Conservation (phyloP, 2,888 invertebrate species). For the Lasius fuliginosus region DNA sequence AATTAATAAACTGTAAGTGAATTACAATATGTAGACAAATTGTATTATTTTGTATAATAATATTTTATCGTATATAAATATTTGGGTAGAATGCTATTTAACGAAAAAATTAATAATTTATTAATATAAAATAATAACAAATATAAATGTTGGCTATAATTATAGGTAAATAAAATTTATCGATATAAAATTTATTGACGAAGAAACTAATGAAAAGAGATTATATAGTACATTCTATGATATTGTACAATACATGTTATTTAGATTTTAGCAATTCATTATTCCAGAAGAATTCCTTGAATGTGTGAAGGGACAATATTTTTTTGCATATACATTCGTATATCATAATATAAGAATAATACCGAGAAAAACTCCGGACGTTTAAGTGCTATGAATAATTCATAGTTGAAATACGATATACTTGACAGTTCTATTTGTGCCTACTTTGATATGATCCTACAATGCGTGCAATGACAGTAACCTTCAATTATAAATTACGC, state of each 20-base stretch:
- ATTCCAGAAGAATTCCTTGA: not conserved
- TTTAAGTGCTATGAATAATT: conserved; percentile 40
- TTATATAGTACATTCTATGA: not conserved
- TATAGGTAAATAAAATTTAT: not conserved
- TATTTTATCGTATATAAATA: not conserved
- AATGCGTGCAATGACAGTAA: conserved; percentile 66
- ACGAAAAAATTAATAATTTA: not conserved
- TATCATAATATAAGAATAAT: conserved; percentile 4
- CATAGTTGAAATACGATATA: conserved; percentile 36
- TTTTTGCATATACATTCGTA: not conserved
- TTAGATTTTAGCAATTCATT: conserved; percentile 20
- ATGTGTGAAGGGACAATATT: not conserved
- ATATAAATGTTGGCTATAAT: not conserved
- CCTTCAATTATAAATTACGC: conserved; percentile 65
- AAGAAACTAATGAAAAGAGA: not conserved
- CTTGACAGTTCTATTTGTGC: conserved; percentile 32
- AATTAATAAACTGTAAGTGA: not conserved
- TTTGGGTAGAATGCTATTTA: not conserved
- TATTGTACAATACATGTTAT: not conserved
- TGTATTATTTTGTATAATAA: not conserved
- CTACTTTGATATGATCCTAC: conserved; percentile 44
- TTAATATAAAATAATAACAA: not conserved
- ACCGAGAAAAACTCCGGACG: not conserved
- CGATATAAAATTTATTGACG: not conserved
- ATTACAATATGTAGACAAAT: not conserved